Evolutionary conservation across 2,888 invertebrate genomes (phyloP).

Genomic region (Oxystoma pomonae): DNA sequence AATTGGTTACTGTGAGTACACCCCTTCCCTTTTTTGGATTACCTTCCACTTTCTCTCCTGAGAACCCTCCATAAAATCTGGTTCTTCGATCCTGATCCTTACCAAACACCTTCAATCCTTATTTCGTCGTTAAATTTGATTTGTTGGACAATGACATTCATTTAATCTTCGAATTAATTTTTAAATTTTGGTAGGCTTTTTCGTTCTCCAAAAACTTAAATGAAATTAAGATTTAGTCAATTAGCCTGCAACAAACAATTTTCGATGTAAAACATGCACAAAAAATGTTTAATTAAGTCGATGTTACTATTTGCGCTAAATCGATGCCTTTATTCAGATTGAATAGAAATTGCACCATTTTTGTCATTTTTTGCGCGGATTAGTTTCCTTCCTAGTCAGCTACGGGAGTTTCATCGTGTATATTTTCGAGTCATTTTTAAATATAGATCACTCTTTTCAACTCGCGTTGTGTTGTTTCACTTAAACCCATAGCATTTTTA

Average conservation of each 20-base stretch:
- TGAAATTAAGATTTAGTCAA: neutral
- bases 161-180: neutral
- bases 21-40: neutral
- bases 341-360: neutral
- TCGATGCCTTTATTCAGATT: neutral
- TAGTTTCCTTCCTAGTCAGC: neutral
- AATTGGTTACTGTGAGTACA: neutral
- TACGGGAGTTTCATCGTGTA: neutral
- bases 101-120: neutral
- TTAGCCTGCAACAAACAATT: neutral
- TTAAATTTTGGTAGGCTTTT: neutral
- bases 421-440: neutral
- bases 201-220: neutral
- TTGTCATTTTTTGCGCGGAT: neutral
- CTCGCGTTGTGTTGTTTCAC: neutral
- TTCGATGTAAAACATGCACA: neutral
- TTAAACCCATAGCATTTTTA: neutral
- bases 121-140: neutral
- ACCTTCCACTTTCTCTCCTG: neutral
- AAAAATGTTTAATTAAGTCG: neutral
- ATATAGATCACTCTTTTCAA: neutral
- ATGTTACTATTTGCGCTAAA: neutral
- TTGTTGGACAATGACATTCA: neutral
- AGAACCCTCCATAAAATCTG: neutral
- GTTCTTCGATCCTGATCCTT: neutral